Conservation (phyloP, 2,888 invertebrate genomes). For the Caenorhabditis becei region DNA sequence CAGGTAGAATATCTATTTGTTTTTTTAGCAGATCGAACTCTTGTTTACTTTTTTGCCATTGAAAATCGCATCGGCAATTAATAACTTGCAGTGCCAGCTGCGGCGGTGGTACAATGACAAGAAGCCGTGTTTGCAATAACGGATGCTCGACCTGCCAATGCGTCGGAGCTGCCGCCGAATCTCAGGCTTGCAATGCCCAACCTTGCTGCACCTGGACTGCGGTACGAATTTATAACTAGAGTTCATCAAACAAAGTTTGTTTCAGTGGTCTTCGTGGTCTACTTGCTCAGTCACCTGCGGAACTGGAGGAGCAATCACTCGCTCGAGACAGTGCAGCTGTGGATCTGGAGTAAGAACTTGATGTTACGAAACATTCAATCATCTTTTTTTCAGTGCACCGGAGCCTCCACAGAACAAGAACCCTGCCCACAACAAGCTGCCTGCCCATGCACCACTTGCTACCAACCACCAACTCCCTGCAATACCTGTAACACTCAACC, state of each 20-base stretch:
- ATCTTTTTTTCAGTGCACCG: slow-evolving; percentile 62
- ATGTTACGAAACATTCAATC: not conserved
- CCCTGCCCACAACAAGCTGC: slow-evolving; percentile 66
- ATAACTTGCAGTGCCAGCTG: slow-evolving; percentile 65
- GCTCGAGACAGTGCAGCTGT: slow-evolving; percentile 66
- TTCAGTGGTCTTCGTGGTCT: slow-evolving; percentile 68
- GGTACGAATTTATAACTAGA: slow-evolving; percentile 28
- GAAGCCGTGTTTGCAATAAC: slow-evolving; percentile 70
- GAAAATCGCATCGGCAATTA: slow-evolving; percentile 9
- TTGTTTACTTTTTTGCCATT: slow-evolving; percentile 28
- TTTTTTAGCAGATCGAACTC: slow-evolving; percentile 5
- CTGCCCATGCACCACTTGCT: slow-evolving; percentile 68
- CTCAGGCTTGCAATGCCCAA: slow-evolving; percentile 68
- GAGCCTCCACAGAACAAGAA: slow-evolving; percentile 65
- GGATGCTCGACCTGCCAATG: slow-evolving; percentile 69
- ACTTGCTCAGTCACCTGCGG: slow-evolving; percentile 67
- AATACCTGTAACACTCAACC: slow-evolving; percentile 61
- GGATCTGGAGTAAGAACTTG: slow-evolving; percentile 53
- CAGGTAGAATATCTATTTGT: slow-evolving; percentile 53
- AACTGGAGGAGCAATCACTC: slow-evolving; percentile 60
- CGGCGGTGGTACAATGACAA: slow-evolving; percentile 66
- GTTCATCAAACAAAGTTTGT: slow-evolving; percentile 5
- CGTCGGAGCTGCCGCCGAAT: slow-evolving; percentile 63
- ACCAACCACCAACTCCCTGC: slow-evolving; percentile 62
- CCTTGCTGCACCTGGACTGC: slow-evolving; percentile 68